Percentiles rank a stretch among this genome's conserved stretches.
These are phyloP conservation scores for Spongilla lacustris DNA, from an alignment of 37 sponge, comb jelly and placozoan species.

Conservation along the genomic window DNA sequence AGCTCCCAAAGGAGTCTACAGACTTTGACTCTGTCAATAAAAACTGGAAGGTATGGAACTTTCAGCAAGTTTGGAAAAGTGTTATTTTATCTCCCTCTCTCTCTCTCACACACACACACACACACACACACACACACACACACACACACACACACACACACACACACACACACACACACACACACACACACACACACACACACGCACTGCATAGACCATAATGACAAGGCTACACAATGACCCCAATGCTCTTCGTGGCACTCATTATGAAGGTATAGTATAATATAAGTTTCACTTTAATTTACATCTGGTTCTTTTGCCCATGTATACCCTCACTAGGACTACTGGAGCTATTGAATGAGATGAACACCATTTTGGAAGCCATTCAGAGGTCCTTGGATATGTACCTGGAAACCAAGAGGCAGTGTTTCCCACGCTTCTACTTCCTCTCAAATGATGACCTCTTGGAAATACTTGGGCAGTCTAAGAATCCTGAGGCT, in stretches of 20 bases:
- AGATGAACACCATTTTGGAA: conserved; percentile 93
- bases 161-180: conserved; percentile 12
- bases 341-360: conserved; percentile 82
- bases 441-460: conserved; percentile 99
- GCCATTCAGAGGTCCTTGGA: conserved; percentile 95
- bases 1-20: conserved; percentile 93
- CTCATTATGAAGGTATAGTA: conserved; percentile 78
- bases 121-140: background rate
- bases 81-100: background rate
- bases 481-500: conserved; percentile 95
- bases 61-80: background rate
- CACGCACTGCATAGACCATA: conserved; percentile 26
- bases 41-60: conserved; percentile 81
- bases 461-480: conserved; percentile 97
- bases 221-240: conserved; percentile 84
- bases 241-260: conserved; percentile 92
- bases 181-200: background rate
- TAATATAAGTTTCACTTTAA: background rate
- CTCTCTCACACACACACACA: background rate
- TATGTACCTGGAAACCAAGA: conserved; percentile 99
- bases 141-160: background rate
- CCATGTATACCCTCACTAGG: conserved; percentile 44
- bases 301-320: no score
- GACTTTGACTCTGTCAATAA: conserved; percentile 91
- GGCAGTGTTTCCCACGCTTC: conserved; percentile 97